Evolutionary conservation across 2,888 invertebrate species (phyloP), one percentile per base, ranked within the genome.

Genomic region (Pachycephus smyrnensis): DNA sequence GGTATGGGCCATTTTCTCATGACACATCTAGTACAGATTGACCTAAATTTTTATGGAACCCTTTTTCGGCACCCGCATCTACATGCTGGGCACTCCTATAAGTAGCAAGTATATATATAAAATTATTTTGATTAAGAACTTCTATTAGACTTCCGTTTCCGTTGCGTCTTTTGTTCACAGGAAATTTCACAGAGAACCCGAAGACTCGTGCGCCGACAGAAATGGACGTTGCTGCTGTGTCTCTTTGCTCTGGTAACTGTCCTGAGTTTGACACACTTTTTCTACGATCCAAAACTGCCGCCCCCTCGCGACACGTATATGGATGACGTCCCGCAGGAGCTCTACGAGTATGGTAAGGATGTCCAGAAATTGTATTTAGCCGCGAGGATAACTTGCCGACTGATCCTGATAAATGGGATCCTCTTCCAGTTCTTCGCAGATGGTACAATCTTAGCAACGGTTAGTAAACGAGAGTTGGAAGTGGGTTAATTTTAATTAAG

Each of bases 371-470:
- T 31, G 23, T 12, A 4, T 3, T 23, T 12, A n/a, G 23, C 23
- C 6, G 23, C 23, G 9, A 23, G 23, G 23, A 55, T 11, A 40
- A 31, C 2, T 31, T 12, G n/a, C 32, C 36, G 33, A 15, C 23
- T 11, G 68, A 40, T 30, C n/a, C 32, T 55, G 6, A 33, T 74
- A 2, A 1, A 30, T 32, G 30, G n/a, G 36, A 33, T 30, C 33
- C n/a, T 69, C 36, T 82, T 81, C 15, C 79, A 87, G 87, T 86
- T 69, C 71, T 81, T 36, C 79, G 75, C n/a, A 81, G 75, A 68
- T 87, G 86, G 87, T 87, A 84, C 77, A 84, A 87, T 69, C 80
- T 86, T 55, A 82, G 81, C 23, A 75, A 30, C 55, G 55, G 55
- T 55, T 23, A 55, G 55, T 55, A 55, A 23, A 23, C 6, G 23